Evolutionary conservation across 2,113 vertebrate species (phyloP), one percentile per base, ranked within the genome.

Genomic region (Sisor rabdophorus): DNA sequence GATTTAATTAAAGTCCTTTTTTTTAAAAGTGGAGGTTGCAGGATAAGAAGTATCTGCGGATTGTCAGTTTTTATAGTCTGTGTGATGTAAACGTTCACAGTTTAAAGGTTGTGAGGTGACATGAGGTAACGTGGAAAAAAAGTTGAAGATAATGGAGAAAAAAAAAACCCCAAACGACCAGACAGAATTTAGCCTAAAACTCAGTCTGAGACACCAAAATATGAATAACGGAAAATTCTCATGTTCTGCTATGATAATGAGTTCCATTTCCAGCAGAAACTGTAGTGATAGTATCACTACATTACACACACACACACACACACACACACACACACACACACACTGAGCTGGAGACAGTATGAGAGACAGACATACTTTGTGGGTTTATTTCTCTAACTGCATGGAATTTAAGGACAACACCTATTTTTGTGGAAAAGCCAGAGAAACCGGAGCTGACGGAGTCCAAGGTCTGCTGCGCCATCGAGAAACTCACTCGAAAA

Each of bases 401-500:
- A 73, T 85, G 83, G 88, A 89, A 90, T 89, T 89, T 87, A 83
- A 84, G 85, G 88, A 89, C 89, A 90, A 92, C 90, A 90, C 90
- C 87, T 91, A 90, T 88, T 89, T 89, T 75, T 87, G 87, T 88
- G 89, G 87, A 89, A 89, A 88, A 84, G 85, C 83, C 85, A 84
- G 85, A 86, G 90, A 88, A 91, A 89, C 74, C 73, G 77, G 89
- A 91, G 89, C 87, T 84, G 87, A 87, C 76, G 82, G 85, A 88
- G 84, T 87, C 86, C 86, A 79, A 85, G 86, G 89, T 84, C 85
- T 87, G 80, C 86, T 88, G 87, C 84, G 83, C 84, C 83, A 83
- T 85, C 83, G 86, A 89, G 84, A 81, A 86, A 80, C 84, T 84
- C 86, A 86, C 87, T 86, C 81, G 2, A 73, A 88, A 88, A 90